Conservation (phyloP, 2,113 vertebrate genomes). For the Podarcis raffonei region DNA sequence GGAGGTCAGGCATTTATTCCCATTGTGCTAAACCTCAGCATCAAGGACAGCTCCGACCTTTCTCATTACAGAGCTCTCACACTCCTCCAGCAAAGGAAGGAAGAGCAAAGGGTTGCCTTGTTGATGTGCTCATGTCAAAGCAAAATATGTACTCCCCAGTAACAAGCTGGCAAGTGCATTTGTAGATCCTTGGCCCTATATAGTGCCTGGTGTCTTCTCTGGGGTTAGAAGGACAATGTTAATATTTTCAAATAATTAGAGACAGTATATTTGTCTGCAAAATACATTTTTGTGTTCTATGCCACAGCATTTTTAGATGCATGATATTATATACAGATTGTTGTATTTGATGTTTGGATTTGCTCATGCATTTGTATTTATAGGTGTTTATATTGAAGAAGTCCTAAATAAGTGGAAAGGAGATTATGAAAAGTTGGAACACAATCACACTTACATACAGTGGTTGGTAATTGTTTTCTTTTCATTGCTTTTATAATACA, state of each 20-base stretch:
- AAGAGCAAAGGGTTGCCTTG: neutral
- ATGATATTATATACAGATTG: neutral
- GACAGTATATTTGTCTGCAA: neutral
- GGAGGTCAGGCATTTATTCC: neutral
- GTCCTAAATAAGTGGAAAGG: conserved; percentile 96
- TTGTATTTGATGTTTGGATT: conserved; percentile 58
- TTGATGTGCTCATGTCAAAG: neutral
- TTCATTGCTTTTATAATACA: conserved; percentile 41
- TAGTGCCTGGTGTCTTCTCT: neutral
- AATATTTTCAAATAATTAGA: conserved; percentile 6
- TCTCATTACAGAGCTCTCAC: neutral
- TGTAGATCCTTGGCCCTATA: neutral
- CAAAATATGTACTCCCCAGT: neutral
- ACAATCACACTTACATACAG: conserved; percentile 98
- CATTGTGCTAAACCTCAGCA: too few species aligned
- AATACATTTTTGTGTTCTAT: neutral
- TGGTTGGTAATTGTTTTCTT: conserved; percentile 82
- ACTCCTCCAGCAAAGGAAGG: neutral
- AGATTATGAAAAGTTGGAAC: conserved; percentile 96
- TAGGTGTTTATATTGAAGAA: conserved; percentile 97
- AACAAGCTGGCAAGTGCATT: neutral
- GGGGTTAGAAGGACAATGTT: neutral
- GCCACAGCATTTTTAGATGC: neutral
- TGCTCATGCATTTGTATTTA: neutral
- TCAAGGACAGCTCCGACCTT: too few species aligned